Evolutionary conservation across 1,140 invertebrate species (phyloP), one percentile per base, ranked within the genome.

Genomic region (Drosophila cardini): DNA sequence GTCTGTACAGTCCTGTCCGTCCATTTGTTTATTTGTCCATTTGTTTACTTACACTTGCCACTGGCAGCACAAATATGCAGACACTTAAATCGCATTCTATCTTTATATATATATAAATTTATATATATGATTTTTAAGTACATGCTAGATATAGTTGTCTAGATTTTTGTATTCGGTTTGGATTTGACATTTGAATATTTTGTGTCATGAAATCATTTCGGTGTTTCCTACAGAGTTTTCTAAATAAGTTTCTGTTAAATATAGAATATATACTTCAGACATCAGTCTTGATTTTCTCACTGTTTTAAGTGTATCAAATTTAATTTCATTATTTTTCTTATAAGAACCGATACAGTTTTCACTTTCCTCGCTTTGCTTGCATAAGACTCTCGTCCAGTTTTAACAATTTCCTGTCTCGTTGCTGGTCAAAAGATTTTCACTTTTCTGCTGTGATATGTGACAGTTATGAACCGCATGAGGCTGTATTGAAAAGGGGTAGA

Each of bases 31-130:
- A 58, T 70, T 68, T 78, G 62, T 75, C 7, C 46, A 40, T 63
- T 76, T 85, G 82, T 76, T 85, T 85, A 82, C 83, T 73, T 71
- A 26, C 46, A 55, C 62, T 56, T 40, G 16, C 52, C 62, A 46
- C 32, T 53, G 50, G 50, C 71, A 68, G 50, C 18, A 60, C 71
- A 78, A 85, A 85, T 76, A 82, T 82, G 58, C 75, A 55, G 52
- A 65, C 82, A 87, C 78, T 85, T 87, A 56, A 75, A 69, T 87
- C 52, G 60, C 62, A 69, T 57, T 58, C 38, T 46, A 13, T 10
- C 45, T 67, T 55, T 71, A 73, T 34, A 62, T 52, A 50, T 30
- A 36, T 34, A 48, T 40, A 40, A 13, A 46, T 30, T n/a, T 16
- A 15, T 32, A 21, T 52, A 52, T 26, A 30, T 43, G 11, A 45